Evolutionary conservation across 92 coral and sea anemone species (phyloP).

Genomic region (Muricea muricata): DNA sequence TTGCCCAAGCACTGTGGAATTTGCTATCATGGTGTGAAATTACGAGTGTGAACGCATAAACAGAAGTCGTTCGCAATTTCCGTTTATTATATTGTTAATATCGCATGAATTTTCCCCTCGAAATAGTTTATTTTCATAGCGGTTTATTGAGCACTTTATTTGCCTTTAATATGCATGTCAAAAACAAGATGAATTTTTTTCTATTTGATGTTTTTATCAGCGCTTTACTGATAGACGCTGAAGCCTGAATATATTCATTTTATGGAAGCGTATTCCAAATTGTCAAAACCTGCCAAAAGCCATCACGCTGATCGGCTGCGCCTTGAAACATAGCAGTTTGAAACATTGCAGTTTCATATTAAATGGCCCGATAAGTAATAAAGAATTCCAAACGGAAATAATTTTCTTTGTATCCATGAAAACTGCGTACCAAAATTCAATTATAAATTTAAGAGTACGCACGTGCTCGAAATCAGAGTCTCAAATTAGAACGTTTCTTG

Average conservation of each 20-base stretch:
- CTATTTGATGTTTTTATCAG: not conserved
- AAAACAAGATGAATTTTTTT: not conserved
- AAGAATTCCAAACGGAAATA: conserved; percentile 9
- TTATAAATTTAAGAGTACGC: not conserved
- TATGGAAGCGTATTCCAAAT: too few species aligned
- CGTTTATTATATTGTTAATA: not conserved
- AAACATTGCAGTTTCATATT: not conserved
- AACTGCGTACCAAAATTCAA: conserved; percentile 13
- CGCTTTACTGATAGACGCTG: not conserved
- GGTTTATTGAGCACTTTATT: not conserved
- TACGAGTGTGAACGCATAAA: not conserved
- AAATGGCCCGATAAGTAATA: not conserved
- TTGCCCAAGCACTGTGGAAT: too few species aligned
- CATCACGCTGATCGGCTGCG: too few species aligned
- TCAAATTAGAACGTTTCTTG: not conserved
- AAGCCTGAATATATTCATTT: not conserved
- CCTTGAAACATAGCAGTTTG: too few species aligned
- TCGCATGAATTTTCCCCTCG: not conserved
- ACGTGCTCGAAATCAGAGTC: not conserved
- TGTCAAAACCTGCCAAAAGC: too few species aligned
- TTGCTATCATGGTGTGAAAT: not conserved
- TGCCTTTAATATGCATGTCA: not conserved
- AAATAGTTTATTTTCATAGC: conserved; percentile 4
- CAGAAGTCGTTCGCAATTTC: not conserved
- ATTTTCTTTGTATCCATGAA: not conserved